Base-by-base conservation (phyloP, 2,113 vertebrate species). In the Clinocottus analis region DNA sequence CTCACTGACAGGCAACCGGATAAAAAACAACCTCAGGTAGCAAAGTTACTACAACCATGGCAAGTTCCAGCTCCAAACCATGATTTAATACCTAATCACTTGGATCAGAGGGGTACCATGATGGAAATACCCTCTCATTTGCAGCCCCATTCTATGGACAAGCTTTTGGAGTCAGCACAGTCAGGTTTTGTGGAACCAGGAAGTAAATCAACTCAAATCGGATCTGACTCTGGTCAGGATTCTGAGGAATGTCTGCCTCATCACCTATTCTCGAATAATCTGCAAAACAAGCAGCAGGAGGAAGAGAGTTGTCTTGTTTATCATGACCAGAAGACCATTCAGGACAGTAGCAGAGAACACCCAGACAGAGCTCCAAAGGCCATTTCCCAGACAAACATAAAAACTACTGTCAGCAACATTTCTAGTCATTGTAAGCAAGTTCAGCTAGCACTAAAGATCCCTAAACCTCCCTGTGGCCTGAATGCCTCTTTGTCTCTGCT, bases 401-500 rank as follows among this genome's bases (percentile, higher is more conserved):
- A 82, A 69, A 80, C 72, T 25, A 51, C 51, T 47, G 6, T 62
- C n/a, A 66, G 53, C 25, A 66, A 56, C 23, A 16, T n/a, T 61
- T 56, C 56, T 13, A 19, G 49, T 21, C 49, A 80, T 6, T 39
- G 58, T 43, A 67, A 77, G n/a, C 79, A 83, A 39, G 56, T 77
- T 12, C 53, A 80, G 39, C 63, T 23, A 3, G 17, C 73, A 45
- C n/a, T 56, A 19, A 37, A 79, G 21, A 67, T 66, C 53, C 72
- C 74, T 74, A 45, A 61, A 59, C 47, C 45, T 29, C 56, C 31
- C 10, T 68, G 45, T 77, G 29, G 65, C 55, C 53, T 51, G 8
- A 79, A 69, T 7, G 5, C 58, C 3, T 43, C 51, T 67, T n/a
- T 64, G 10, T 39, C 41, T 55, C 23, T 29, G 11, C 41, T 61